These are phyloP conservation scores for Axis porcinus DNA, from an alignment of 2,113 vertebrate genomes.

Conservation along the genomic window DNA sequence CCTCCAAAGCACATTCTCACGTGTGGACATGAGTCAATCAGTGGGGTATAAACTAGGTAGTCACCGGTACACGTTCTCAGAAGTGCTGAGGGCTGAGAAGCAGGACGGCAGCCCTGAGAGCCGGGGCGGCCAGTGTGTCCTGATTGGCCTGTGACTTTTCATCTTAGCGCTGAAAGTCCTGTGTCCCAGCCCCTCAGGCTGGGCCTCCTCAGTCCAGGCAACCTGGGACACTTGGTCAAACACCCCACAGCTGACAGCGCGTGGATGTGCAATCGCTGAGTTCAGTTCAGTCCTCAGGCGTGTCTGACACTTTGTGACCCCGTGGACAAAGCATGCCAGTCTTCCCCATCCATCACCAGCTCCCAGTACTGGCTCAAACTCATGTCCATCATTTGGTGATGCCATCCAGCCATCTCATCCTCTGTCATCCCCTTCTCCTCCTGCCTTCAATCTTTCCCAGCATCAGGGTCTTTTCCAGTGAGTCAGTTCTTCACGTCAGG, in stretches of 20 bases:
- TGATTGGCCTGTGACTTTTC: background rate
- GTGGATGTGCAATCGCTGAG: background rate
- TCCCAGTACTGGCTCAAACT: background rate
- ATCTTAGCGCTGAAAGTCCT: background rate
- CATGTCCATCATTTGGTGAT: background rate
- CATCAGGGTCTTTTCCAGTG: background rate
- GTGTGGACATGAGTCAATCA: background rate
- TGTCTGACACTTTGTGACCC: background rate
- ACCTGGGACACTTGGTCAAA: background rate
- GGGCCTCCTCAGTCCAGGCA: background rate
- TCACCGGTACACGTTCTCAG: background rate
- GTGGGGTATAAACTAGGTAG: background rate
- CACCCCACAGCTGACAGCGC: background rate
- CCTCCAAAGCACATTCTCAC: background rate
- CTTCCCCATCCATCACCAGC: background rate
- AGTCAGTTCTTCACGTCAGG: fast-evolving
- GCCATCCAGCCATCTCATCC: background rate
- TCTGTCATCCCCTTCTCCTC: background rate
- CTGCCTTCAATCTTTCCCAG: background rate
- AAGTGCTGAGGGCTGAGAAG: background rate
- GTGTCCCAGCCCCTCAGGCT: background rate
- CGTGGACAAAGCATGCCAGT: background rate
- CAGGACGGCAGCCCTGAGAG: background rate
- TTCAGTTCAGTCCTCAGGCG: background rate
- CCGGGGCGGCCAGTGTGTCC: background rate